phyloP scores from a whole-genome alignment of 1,140 invertebrate species.

The Theocolax elegans region DNA sequence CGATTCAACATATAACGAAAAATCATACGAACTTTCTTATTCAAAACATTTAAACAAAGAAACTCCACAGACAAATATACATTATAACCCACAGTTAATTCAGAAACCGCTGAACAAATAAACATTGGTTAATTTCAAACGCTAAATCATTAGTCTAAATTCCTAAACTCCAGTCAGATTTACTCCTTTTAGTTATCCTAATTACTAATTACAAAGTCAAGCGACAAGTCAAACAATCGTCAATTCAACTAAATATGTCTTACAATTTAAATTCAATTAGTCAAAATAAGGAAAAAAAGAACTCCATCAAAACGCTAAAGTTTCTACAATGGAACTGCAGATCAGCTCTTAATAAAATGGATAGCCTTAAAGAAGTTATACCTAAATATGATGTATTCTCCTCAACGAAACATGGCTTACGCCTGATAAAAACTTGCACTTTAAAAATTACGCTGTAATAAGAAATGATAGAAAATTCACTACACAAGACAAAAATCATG shows the following conservation, averaged over 20 bases:
- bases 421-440: not conserved
- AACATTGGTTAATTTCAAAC: no score
- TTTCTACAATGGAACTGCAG: not conserved
- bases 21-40: no score
- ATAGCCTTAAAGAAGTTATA: no score
- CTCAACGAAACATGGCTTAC: not conserved
- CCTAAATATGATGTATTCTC: not conserved
- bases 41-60: no score
- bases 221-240: not conserved
- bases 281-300: not conserved
- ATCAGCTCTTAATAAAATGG: not conserved
- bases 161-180: not conserved
- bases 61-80: no score
- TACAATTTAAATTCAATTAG: no score
- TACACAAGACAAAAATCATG: not conserved
- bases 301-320: not conserved
- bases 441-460: not conserved
- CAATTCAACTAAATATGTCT: not conserved
- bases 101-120: no score
- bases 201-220: not conserved
- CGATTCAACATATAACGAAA: no score
- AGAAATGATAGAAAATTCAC: not conserved
- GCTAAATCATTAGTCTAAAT: not conserved
- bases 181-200: not conserved
- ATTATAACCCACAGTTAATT: no score